Evolutionary conservation across 2,797 vertebrate species (phyloP).

Genomic region (Tympanoctomys barrerae): DNA sequence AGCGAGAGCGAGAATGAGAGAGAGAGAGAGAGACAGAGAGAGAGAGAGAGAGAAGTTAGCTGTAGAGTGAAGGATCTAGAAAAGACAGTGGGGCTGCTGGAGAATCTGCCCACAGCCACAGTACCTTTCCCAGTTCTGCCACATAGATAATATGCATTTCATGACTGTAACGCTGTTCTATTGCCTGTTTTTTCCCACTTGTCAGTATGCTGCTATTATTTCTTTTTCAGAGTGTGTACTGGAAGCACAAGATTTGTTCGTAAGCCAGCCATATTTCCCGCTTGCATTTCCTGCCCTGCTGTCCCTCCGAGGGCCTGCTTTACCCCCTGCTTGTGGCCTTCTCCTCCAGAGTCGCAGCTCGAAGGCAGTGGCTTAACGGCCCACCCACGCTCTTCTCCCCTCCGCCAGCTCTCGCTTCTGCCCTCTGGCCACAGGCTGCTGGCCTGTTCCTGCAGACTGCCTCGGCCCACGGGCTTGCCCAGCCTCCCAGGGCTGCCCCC

Average conservation of each 20-base stretch:
- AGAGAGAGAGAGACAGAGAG: too few relatives aligned
- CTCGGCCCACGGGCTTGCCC: not conserved
- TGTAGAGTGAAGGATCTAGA: not conserved
- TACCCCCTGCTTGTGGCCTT: not conserved
- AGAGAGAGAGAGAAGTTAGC: not conserved
- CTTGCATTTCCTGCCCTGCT: not conserved
- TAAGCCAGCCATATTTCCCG: constrained; percentile 1
- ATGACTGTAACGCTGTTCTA: not conserved
- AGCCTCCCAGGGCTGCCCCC: not conserved
- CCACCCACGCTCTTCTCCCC: not conserved
- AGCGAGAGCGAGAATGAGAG: too few relatives aligned
- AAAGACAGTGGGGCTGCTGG: not conserved
- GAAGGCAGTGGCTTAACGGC: not conserved
- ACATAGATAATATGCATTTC: not conserved
- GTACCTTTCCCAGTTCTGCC: not conserved
- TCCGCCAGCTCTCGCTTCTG: not conserved
- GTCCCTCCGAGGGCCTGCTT: not conserved
- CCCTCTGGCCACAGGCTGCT: not conserved
- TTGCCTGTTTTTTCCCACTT: not conserved
- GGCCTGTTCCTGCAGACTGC: not conserved
- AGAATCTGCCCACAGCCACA: not conserved
- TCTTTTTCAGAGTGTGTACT: not conserved
- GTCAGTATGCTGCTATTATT: not conserved
- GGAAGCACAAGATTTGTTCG: not conserved
- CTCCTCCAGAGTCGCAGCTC: not conserved